These are phyloP conservation scores for Zapus hudsonius DNA, from an alignment of 2,113 vertebrate genomes.

Conservation along the genomic window DNA sequence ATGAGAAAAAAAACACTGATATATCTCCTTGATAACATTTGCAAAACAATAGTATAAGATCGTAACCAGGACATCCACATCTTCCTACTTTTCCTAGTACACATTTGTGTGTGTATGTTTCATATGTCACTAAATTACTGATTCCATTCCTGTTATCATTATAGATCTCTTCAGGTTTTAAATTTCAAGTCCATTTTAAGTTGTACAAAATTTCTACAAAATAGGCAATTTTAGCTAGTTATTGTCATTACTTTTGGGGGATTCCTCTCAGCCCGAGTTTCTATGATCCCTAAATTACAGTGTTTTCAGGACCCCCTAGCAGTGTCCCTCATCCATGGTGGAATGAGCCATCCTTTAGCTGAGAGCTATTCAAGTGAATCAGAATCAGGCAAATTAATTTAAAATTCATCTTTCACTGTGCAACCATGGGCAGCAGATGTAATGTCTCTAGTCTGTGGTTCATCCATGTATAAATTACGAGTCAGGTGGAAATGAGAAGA, in stretches of 20 bases:
- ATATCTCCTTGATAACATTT: not conserved
- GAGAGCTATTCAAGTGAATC: not conserved
- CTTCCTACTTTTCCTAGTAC: not conserved
- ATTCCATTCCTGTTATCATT: not conserved
- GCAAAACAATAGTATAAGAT: not conserved
- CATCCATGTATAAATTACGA: not conserved
- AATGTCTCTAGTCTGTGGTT: not conserved
- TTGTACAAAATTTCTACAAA: not conserved
- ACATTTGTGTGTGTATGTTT: not conserved
- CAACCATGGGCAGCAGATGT: not conserved
- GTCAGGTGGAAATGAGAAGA: not conserved
- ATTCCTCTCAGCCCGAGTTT: not conserved
- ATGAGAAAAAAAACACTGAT: no score
- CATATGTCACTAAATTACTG: not conserved
- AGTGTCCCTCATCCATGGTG: not conserved
- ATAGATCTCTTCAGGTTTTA: constrained; percentile 5
- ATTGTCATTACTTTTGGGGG: not conserved
- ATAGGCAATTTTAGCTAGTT: not conserved
- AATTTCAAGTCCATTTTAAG: not conserved
- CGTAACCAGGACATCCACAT: not conserved
- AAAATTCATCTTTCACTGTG: not conserved
- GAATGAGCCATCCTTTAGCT: not conserved
- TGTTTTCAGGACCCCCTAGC: not conserved
- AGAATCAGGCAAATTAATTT: not conserved
- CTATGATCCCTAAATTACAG: not conserved